phyloP scores from a whole-genome alignment of 2,888 invertebrate genomes.

The Drosophila mimica region DNA sequence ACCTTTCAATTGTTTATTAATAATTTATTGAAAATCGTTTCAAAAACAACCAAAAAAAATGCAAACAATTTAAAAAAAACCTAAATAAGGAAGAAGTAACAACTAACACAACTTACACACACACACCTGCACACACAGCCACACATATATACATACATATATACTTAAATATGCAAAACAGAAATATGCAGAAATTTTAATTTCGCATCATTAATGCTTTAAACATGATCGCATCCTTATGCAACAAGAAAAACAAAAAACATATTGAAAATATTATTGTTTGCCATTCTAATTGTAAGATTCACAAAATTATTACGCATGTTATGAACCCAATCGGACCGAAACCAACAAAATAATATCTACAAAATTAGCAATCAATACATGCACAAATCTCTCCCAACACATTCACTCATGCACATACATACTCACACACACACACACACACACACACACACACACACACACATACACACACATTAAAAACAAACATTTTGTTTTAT shows the following conservation, averaged over 20 bases:
- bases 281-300: constrained; percentile 60
- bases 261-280: constrained; percentile 51
- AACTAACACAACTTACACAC: constrained; percentile 25
- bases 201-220: constrained; percentile 45
- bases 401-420: constrained; percentile 4
- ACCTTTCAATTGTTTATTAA: constrained; percentile 55
- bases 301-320: constrained; percentile 25
- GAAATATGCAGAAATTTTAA: constrained; percentile 26
- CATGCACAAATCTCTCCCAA: constrained; percentile 1
- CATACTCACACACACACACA: not conserved
- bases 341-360: constrained; percentile 10
- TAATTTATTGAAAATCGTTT: constrained; percentile 62
- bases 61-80: constrained; percentile 38
- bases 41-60: constrained; percentile 58
- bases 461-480: constrained; percentile 6
- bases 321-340: constrained; percentile 15
- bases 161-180: constrained; percentile 4
- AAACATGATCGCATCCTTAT: constrained; percentile 23
- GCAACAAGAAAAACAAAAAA: constrained; percentile 22
- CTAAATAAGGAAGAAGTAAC: constrained; percentile 3
- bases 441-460: not conserved
- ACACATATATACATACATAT: constrained; percentile 8
- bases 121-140: constrained; percentile 14
- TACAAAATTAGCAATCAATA: constrained; percentile 20
- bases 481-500: constrained; percentile 60